These are phyloP conservation scores for Theretra japonica DNA, from an alignment of 2,888 invertebrate species.

Conservation along the genomic window DNA sequence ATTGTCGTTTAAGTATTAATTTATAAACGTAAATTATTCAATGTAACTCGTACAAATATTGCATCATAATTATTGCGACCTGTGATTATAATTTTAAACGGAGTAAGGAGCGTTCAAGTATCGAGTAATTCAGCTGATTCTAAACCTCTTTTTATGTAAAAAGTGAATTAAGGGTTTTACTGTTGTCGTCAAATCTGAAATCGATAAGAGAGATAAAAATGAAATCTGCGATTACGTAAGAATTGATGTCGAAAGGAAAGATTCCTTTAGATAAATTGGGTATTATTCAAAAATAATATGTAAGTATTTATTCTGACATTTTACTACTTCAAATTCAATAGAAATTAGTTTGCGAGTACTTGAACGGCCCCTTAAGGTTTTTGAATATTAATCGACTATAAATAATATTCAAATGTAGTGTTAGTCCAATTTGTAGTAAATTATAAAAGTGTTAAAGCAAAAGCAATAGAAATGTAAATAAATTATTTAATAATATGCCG, in stretches of 20 bases:
- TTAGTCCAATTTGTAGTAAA: conserved; percentile 35
- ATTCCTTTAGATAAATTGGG: no score
- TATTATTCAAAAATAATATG: no score
- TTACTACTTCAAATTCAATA: neutral
- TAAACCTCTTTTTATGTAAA: neutral
- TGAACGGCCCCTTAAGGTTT: neutral
- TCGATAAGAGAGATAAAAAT: no score
- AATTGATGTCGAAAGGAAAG: no score
- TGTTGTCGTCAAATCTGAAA: neutral
- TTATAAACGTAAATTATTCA: conserved; percentile 39
- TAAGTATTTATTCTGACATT: no score
- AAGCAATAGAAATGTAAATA: conserved; percentile 40
- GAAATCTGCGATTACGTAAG: no score
- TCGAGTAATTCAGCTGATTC: neutral
- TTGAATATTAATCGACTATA: conserved; percentile 14
- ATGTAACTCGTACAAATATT: conserved; percentile 54
- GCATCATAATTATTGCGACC: conserved; percentile 52
- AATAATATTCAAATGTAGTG: conserved; percentile 35
- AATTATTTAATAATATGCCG: conserved; percentile 36
- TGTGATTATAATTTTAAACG: conserved; percentile 64
- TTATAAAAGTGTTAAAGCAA: conserved; percentile 31
- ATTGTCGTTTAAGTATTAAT: conserved; percentile 61
- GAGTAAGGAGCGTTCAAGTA: conserved; percentile 19
- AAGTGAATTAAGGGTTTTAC: neutral
- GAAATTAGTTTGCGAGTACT: neutral